phyloP scores from a whole-genome alignment of 2,797 vertebrate genomes.

The Brachyalestes nurse region DNA sequence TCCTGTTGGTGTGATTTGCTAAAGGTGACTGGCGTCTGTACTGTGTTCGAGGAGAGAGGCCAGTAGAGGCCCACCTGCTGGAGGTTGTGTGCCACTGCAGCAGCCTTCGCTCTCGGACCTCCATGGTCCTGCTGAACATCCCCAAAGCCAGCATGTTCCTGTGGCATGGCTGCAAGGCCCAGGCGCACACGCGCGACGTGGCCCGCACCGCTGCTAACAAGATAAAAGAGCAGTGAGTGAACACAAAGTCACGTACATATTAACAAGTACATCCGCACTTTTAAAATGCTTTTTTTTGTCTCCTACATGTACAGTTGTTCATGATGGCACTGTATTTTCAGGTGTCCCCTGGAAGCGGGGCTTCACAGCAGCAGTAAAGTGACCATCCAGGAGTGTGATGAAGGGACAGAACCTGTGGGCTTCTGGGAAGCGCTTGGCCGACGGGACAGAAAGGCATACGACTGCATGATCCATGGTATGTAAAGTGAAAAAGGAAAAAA shows the following conservation, averaged over 20 bases:
- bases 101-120: slow-evolving; percentile 93
- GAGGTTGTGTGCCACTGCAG: slow-evolving; percentile 97
- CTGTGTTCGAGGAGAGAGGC: slow-evolving; percentile 92
- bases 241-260: too few species aligned
- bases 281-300: background rate
- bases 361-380: slow-evolving; percentile 97
- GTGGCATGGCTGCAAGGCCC: slow-evolving; percentile 98
- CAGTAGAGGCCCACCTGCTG: slow-evolving; percentile 91
- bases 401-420: slow-evolving; percentile 89
- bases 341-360: slow-evolving; percentile 94
- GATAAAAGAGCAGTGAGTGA: slow-evolving; percentile 95
- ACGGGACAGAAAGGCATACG: slow-evolving; percentile 95
- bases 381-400: slow-evolving; percentile 94
- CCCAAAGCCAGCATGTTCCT: slow-evolving; percentile 93
- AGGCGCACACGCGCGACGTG: slow-evolving; percentile 88
- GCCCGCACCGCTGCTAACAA: slow-evolving; percentile 86
- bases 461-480: slow-evolving; percentile 98
- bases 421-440: slow-evolving; percentile 96
- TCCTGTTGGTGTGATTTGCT: background rate
- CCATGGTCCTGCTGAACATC: slow-evolving; percentile 94
- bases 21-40: slow-evolving; percentile 96
- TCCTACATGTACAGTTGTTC: too few species aligned
- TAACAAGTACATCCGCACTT: background rate
- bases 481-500: too few species aligned
- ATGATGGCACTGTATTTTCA: slow-evolving; percentile 12